Conservation (phyloP, 2,797 vertebrate genomes). For the Platalea minor region DNA sequence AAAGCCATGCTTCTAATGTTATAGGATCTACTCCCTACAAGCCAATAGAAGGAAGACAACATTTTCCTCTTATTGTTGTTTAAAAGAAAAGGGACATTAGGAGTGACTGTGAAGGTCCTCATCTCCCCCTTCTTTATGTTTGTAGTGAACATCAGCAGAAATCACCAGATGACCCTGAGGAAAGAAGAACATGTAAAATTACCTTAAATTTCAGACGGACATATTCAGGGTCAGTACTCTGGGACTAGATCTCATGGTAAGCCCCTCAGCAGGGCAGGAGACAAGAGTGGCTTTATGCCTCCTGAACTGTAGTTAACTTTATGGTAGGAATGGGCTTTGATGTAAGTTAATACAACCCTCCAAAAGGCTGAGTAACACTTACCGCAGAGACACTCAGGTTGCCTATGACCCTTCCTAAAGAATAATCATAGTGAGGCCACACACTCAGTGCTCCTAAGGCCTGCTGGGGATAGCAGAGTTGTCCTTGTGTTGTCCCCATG, state of each 20-base stretch:
- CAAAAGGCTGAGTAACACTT: background rate
- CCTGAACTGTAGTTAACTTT: background rate
- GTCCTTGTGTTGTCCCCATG: background rate
- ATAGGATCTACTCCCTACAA: background rate
- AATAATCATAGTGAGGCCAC: background rate
- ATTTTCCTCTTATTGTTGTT: background rate
- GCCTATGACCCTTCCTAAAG: background rate
- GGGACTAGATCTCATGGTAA: background rate
- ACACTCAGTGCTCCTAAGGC: background rate
- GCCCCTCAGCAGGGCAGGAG: background rate
- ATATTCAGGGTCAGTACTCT: background rate
- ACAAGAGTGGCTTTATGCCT: background rate
- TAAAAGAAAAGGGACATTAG: background rate
- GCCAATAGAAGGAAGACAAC: background rate
- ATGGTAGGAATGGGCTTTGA: background rate
- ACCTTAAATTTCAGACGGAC: background rate
- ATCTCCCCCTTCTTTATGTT: conserved; percentile 2
- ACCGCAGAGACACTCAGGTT: background rate
- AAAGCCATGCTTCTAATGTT: background rate
- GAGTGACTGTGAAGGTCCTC: background rate
- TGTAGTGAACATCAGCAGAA: conserved; percentile 61
- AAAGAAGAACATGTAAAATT: background rate
- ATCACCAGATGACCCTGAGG: conserved; percentile 65
- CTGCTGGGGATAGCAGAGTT: background rate
- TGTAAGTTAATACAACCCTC: background rate